These are phyloP conservation scores for Aratinga solstitialis DNA, from an alignment of 2,797 vertebrate genomes.

Conservation along the genomic window DNA sequence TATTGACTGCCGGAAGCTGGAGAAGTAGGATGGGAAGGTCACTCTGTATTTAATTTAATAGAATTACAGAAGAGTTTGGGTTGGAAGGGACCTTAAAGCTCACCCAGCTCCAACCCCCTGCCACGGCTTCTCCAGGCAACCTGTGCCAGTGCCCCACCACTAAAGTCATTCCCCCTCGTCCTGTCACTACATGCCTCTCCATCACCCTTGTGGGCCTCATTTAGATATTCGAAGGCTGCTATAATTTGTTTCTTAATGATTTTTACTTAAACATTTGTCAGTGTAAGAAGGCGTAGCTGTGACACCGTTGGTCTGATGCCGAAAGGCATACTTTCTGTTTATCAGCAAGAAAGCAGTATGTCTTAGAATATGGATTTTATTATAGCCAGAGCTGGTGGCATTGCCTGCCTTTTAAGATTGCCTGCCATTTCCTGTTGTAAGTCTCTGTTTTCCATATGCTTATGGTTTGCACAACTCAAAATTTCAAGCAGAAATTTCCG, in stretches of 20 bases:
- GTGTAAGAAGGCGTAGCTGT: not conserved
- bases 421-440: not conserved
- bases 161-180: not conserved
- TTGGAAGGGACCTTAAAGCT: not conserved
- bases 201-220: not conserved
- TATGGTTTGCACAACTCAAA: not conserved
- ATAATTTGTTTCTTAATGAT: not conserved
- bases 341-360: not conserved
- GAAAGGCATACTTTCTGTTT: not conserved
- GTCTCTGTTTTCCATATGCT: not conserved
- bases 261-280: not conserved
- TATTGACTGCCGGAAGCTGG: not conserved
- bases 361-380: conserved; percentile 12
- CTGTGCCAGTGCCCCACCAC: not conserved
- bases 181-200: not conserved
- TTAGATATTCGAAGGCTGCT: not conserved
- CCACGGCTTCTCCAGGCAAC: not conserved
- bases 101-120: not conserved
- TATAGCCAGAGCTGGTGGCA: conserved; percentile 13
- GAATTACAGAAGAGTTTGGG: not conserved
- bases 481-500: not conserved
- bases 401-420: not conserved
- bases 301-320: not conserved
- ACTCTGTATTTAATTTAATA: not conserved
- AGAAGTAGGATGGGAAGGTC: not conserved